These are phyloP conservation scores for Notechis scutatus DNA, from an alignment of 2,113 vertebrate genomes.

Conservation along the genomic window DNA sequence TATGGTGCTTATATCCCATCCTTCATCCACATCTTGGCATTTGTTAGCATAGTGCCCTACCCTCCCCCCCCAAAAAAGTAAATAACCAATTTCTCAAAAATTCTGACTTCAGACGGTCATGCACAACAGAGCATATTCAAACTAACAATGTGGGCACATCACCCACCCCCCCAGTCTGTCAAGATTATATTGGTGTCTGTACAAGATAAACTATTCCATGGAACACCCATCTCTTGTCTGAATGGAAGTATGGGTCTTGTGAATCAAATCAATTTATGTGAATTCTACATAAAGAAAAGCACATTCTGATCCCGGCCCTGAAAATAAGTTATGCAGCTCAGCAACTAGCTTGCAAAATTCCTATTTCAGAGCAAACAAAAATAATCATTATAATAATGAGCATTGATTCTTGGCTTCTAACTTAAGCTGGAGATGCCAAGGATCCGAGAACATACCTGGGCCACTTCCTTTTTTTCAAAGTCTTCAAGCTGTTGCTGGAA, in stretches of 20 bases:
- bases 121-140: not conserved
- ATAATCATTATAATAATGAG: not conserved
- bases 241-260: not conserved
- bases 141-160: not conserved
- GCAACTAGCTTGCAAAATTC: not conserved
- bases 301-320: not conserved
- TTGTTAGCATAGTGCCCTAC: not conserved
- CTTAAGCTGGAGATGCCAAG: not conserved
- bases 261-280: not conserved
- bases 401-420: not conserved
- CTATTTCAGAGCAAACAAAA: not conserved
- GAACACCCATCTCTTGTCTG: not conserved
- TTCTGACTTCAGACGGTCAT: not conserved
- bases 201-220: not conserved
- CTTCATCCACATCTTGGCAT: not conserved
- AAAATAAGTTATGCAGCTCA: not conserved
- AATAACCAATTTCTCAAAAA: not conserved
- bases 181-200: not conserved
- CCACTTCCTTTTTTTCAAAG: conserved; percentile 81
- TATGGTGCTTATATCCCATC: not conserved
- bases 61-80: not conserved
- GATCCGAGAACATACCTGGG: conserved; percentile 70
- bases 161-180: not conserved
- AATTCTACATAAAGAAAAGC: not conserved
- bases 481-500: conserved; percentile 92